Percentiles rank a stretch among this genome's conserved stretches.
Conservation (phyloP, 2,113 vertebrate genomes). For the Dicerorhinus sumatrensis region DNA sequence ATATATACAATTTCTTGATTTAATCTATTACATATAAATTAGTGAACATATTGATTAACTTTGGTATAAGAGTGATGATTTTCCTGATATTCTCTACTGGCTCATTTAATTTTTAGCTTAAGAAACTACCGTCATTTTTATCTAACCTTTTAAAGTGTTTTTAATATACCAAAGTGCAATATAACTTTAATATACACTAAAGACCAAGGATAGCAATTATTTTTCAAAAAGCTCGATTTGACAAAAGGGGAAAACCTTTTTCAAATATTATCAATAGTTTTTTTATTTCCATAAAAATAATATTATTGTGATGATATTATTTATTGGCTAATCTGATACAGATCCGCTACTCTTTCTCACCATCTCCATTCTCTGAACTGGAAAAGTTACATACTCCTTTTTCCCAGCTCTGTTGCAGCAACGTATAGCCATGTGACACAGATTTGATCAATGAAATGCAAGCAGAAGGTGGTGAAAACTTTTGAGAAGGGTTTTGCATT, state of each 20-base stretch:
- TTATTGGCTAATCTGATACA: neutral
- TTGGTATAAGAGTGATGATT: neutral
- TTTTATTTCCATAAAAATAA: neutral
- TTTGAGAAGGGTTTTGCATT: neutral
- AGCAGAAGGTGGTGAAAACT: neutral
- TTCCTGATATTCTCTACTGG: neutral
- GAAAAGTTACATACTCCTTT: neutral
- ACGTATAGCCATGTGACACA: neutral
- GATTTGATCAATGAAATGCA: neutral
- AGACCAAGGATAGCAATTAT: neutral
- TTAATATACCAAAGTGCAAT: neutral
- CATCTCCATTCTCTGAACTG: neutral
- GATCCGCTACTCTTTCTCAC: neutral
- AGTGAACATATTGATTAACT: neutral
- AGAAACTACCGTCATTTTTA: neutral
- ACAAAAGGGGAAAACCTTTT: neutral
- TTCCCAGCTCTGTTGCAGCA: neutral
- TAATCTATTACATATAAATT: neutral
- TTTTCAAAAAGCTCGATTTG: neutral
- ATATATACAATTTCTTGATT: neutral
- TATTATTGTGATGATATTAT: neutral
- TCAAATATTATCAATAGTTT: neutral
- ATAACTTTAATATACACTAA: neutral
- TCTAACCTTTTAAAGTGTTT: neutral
- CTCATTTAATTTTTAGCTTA: neutral